Evolutionary conservation across 2,113 vertebrate genomes (phyloP).

Genomic region (Cnemophilus loriae): DNA sequence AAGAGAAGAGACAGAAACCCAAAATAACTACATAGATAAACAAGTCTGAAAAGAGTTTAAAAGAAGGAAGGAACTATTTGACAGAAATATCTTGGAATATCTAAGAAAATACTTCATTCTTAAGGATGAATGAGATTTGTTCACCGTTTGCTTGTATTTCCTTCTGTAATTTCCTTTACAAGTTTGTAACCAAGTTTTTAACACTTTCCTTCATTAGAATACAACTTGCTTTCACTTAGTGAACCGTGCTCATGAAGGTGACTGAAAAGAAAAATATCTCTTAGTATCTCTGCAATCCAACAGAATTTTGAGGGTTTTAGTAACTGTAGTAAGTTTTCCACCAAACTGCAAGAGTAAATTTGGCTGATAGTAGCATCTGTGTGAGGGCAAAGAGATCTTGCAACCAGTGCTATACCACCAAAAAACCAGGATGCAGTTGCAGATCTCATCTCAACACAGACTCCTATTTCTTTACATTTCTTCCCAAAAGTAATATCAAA

Average conservation of each 20-base stretch:
- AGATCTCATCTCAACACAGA: background rate
- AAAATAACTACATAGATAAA: background rate
- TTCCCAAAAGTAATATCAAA: background rate
- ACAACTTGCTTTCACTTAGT: background rate
- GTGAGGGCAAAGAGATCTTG: background rate
- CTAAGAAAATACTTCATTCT: background rate
- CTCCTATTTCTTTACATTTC: accelerated
- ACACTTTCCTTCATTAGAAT: background rate
- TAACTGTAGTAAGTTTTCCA: background rate
- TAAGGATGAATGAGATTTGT: background rate
- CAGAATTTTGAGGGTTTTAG: background rate
- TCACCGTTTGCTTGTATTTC: background rate
- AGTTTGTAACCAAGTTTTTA: background rate
- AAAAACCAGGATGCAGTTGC: background rate
- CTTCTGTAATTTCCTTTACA: background rate
- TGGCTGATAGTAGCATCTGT: background rate
- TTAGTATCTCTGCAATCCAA: background rate
- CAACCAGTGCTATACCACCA: no score
- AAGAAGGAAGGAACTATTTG: background rate
- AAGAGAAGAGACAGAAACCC: background rate
- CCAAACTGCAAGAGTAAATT: background rate
- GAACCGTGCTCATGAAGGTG: background rate
- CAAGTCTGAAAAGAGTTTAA: background rate
- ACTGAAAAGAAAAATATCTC: background rate
- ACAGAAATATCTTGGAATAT: background rate